Evolutionary conservation across 2,113 vertebrate species (phyloP), one percentile per base, ranked within the genome.

Genomic region (Phrynosoma platyrhinos): DNA sequence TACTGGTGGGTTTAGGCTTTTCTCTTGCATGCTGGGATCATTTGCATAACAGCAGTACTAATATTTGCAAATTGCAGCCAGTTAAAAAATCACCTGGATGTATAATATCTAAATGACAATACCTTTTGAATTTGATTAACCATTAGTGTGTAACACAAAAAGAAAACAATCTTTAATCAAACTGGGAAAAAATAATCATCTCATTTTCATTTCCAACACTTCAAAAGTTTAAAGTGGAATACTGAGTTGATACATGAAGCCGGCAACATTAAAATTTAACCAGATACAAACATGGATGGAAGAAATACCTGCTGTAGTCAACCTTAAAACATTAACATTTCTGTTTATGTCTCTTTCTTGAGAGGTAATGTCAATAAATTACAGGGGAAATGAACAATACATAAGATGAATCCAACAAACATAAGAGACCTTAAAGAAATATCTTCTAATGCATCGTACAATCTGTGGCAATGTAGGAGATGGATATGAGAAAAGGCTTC

Each of bases 1-100:
- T 90, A 93, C 89, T 92, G 91, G 92, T 94, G 90, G 91, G 30
- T 90, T 92, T 94, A 90, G 91, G 20, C 91, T 72, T 88, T 86
- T 47, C 47, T 47, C 47, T 47, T 75, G 91, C 77, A 80, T 84
- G 83, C 76, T 58, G 94, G 89, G 85, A 92, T 90, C 86, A 95
- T 94, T 94, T 94, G 94, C 88, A 91, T 92, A 93, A 88, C 76
- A 94, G 87, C 93, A 91, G 87, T 82, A 91, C 87, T 91, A 94
- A 92, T 88, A 82, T 88, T 90, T 94, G 87, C 79, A 94, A 93
- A 92, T 94, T 92, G 88, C 84, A 87, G 86, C 89, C 92, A 94
- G 92, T 94, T 92, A 94, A 47, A 93, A 88, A 90, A 82, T 87
- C 90, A 89, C 84, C 86, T 92, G 90, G 90, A 93, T 83, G 87